Evolutionary conservation across 1,140 invertebrate species (phyloP).

Genomic region (Zaprionus tsacasi): DNA sequence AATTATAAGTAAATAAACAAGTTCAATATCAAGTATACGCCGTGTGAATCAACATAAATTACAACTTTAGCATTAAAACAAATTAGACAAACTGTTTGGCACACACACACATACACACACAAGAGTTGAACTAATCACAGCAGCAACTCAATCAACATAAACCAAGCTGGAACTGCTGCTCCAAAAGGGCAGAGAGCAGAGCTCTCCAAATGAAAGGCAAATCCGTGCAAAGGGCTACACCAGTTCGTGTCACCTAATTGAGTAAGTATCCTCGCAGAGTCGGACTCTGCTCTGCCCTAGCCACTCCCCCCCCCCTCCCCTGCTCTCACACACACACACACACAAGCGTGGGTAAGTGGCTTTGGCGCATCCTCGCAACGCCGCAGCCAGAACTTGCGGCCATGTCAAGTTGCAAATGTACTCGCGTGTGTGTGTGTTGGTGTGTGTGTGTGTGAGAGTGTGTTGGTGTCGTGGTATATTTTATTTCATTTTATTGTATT

Average conservation of each 20-base stretch:
- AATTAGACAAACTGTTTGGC: slow-evolving; percentile 3
- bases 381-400: slow-evolving; percentile 47
- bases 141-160: slow-evolving; percentile 56
- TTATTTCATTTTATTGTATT: slow-evolving; percentile 81
- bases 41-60: not conserved
- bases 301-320: not conserved
- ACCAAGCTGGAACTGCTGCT: slow-evolving; percentile 46
- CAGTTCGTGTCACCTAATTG: slow-evolving; percentile 73
- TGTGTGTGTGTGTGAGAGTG: slow-evolving; percentile 22
- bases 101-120: slow-evolving; percentile 10
- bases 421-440: slow-evolving; percentile 16
- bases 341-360: slow-evolving; percentile 37
- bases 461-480: slow-evolving; percentile 66
- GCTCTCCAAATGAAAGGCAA: slow-evolving; percentile 54
- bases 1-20: not conserved
- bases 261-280: slow-evolving; percentile 65
- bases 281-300: slow-evolving; percentile 4
- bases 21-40: not conserved
- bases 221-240: slow-evolving; percentile 57
- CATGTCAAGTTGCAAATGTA: slow-evolving; percentile 79
- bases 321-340: slow-evolving; percentile 5
- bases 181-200: slow-evolving; percentile 31
- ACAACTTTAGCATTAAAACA: slow-evolving; percentile 8
- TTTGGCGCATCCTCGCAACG: slow-evolving; percentile 32
- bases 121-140: slow-evolving; percentile 17